Evolutionary conservation across 1,140 invertebrate species (phyloP), one percentile per base, ranked within the genome.

Genomic region (Macrocentrus cingulum): DNA sequence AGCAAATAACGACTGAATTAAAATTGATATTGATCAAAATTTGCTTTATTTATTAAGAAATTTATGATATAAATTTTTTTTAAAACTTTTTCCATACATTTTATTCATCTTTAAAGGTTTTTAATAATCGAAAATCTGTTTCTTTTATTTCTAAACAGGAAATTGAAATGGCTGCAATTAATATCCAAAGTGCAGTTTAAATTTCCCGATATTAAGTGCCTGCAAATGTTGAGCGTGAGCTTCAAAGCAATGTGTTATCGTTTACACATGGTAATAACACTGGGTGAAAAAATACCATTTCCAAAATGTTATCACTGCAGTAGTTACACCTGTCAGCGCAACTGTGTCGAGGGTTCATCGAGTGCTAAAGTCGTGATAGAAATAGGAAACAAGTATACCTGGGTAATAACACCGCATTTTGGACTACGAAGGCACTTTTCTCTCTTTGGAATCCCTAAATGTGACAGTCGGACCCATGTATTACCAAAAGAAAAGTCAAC

Each of bases 341-440:
- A 75, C 51, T 81, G 80, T 34, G 71, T 80, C 0, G 77, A 81
- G 51, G 69, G 76, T 46, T 77, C 75, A 8, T n/a, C n/a, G n/a
- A 75, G 70, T 41, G 69, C 72, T 4, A 80, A 80, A 67, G 74
- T 80, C 15, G 79, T 80, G 5, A 76, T 82, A 20, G 80, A 82
- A 61, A 81, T 82, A 55, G 80, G 80, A 16, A 81, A 80, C 32
- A 82, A 81, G 52, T 81, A 73, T 25, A 82, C 79, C 1, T 80
- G 80, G 80, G 70, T 81, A 13, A 75, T 80, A 32, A 79, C 73
- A 2, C 77, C 80, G 0, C 66, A 72, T 49, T 79, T 75, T 60
- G 74, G 72, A 2, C 52, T 81, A 2, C 68, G 68, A 32, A 68
- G 79, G 34, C 79, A 81, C 48, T 79, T 76, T 23, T 77, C 79